Evolutionary conservation across 2,888 invertebrate species (phyloP).

Genomic region (Diarsia brunnea): DNA sequence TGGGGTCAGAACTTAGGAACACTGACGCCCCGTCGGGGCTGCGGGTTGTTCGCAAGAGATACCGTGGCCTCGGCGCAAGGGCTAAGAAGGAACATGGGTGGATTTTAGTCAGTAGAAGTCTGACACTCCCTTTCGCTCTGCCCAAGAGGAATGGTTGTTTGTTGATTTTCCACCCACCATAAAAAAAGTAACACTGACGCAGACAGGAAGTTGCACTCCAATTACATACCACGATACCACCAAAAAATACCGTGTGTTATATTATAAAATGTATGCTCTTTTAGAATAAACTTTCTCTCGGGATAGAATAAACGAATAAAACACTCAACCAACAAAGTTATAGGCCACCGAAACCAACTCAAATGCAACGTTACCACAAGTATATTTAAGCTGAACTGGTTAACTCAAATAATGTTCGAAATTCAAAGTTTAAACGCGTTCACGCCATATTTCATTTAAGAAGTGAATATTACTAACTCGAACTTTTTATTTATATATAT

Average conservation of each 20-base stretch:
- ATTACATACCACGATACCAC: neutral
- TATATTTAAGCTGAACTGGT: conserved; percentile 2
- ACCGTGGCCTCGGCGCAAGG: too few species aligned
- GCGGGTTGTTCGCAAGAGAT: too few species aligned
- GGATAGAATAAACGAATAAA: neutral
- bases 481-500: conserved; percentile 44
- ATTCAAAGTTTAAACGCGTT: conserved; percentile 47
- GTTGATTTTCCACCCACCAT: too few species aligned
- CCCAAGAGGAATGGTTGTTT: too few species aligned
- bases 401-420: conserved; percentile 35
- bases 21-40: too few species aligned
- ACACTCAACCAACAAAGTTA: neutral
- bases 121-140: too few species aligned
- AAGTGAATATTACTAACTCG: conserved; percentile 9
- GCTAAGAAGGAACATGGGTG: too few species aligned
- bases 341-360: neutral
- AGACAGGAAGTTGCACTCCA: too few species aligned
- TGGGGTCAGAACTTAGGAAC: too few species aligned
- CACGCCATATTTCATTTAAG: conserved; percentile 45
- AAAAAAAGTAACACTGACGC: too few species aligned
- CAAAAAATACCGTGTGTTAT: neutral
- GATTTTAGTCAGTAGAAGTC: too few species aligned
- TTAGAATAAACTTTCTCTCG: neutral
- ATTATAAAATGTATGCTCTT: too few species aligned
- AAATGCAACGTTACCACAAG: conserved; percentile 9